Evolutionary conservation across 1,140 invertebrate species (phyloP).

Genomic region (Dinothrombium tinctorium): DNA sequence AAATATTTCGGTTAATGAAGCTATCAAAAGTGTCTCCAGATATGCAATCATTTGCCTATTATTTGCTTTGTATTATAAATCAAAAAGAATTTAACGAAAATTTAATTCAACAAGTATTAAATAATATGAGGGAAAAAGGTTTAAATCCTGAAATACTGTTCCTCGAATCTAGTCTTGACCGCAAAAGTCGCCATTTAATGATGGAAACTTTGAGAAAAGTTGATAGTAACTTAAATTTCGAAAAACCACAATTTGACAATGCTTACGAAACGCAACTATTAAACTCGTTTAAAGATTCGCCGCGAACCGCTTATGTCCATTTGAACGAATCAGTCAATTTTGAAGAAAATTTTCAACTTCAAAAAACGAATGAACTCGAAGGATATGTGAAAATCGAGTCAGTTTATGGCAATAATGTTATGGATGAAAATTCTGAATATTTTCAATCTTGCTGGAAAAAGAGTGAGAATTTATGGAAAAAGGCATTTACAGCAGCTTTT

Average conservation of each 20-base stretch:
- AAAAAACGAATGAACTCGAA: slow-evolving; percentile 4
- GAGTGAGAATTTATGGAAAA: slow-evolving; percentile 38
- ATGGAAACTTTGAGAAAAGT: slow-evolving; percentile 9
- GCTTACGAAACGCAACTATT: slow-evolving; percentile 22
- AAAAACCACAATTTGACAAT: slow-evolving; percentile 8
- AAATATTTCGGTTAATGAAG: slow-evolving; percentile 34
- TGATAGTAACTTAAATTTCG: slow-evolving; percentile 14
- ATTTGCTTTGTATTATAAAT: slow-evolving; percentile 41
- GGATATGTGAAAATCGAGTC: slow-evolving; percentile 6
- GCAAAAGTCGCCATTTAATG: not conserved
- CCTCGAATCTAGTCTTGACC: not conserved
- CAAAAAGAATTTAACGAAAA: slow-evolving; percentile 11
- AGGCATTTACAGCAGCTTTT: slow-evolving; percentile 33
- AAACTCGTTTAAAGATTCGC: not conserved
- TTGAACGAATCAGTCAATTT: not conserved
- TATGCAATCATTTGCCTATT: slow-evolving; percentile 38
- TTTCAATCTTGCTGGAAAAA: slow-evolving; percentile 19
- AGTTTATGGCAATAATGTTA: slow-evolving; percentile 1
- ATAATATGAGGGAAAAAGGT: slow-evolving; percentile 22
- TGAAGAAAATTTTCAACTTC: not conserved
- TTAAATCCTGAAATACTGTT: slow-evolving; percentile 21
- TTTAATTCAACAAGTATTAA: slow-evolving; percentile 24
- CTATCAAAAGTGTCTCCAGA: slow-evolving; percentile 31
- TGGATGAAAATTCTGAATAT: slow-evolving; percentile 3
- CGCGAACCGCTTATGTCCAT: not conserved